phyloP scores from a whole-genome alignment of 2,797 vertebrate genomes.

The Aeoliscus strigatus region DNA sequence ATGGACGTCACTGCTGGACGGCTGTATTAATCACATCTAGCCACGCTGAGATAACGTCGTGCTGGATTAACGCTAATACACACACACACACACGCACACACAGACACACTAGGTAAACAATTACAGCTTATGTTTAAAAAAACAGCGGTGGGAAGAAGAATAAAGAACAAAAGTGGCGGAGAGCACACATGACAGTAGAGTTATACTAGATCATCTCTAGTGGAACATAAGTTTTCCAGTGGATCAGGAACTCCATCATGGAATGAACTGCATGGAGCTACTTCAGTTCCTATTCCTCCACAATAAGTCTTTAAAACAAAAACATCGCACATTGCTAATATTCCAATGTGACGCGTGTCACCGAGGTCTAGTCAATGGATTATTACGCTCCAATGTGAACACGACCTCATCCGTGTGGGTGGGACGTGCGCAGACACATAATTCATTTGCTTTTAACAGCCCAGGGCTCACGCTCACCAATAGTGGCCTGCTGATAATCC shows the following conservation, averaged over 20 bases:
- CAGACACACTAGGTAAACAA: constrained; percentile 46
- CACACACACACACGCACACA: constrained; percentile 3
- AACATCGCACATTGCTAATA: constrained; percentile 20
- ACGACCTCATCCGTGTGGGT: constrained; percentile 29
- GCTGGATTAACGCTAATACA: constrained; percentile 15
- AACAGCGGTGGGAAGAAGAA: too few species aligned
- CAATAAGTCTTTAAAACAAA: too few species aligned
- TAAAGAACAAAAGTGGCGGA: too few species aligned
- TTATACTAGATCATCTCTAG: too few species aligned
- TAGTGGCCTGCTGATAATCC: constrained; percentile 36
- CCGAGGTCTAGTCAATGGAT: constrained; percentile 27
- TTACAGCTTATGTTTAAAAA: constrained; percentile 50
- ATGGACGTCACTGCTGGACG: constrained; percentile 38
- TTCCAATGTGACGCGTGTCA: constrained; percentile 17
- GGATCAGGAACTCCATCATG: too few species aligned
- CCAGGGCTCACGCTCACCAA: constrained; percentile 7
- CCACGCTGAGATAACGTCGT: constrained; percentile 36
- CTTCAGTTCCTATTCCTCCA: too few species aligned
- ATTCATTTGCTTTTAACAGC: constrained; percentile 20
- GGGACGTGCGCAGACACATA: constrained; percentile 6
- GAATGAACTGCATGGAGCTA: too few species aligned
- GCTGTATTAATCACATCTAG: constrained; percentile 61
- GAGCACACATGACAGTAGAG: too few species aligned
- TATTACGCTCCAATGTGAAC: constrained; percentile 14
- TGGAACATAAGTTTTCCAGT: too few species aligned